Evolutionary conservation across 2,888 invertebrate genomes (phyloP).

Genomic region (Sipunculus nudus): DNA sequence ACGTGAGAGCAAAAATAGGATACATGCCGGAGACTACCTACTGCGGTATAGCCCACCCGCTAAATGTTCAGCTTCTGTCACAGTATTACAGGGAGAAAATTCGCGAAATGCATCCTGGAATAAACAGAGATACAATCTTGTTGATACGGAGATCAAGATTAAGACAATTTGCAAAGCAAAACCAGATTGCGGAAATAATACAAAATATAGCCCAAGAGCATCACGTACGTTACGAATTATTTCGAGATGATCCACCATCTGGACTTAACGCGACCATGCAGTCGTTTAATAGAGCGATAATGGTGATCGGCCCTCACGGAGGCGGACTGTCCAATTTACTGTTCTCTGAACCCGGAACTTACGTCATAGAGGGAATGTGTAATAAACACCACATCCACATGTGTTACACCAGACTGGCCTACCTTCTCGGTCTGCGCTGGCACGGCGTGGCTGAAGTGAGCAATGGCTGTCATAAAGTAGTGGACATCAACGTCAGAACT

Average conservation of each 20-base stretch:
- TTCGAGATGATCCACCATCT: slow-evolving; percentile 32
- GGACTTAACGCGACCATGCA: slow-evolving; percentile 24
- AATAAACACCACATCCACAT: slow-evolving; percentile 43
- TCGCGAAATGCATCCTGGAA: too few relatives aligned
- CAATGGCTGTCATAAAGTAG: slow-evolving; percentile 27
- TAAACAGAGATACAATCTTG: neutral
- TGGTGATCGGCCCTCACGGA: slow-evolving; percentile 42
- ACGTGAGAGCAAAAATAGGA: slow-evolving; percentile 27
- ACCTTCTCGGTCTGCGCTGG: slow-evolving; percentile 32
- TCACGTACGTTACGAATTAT: slow-evolving; percentile 22
- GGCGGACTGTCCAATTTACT: slow-evolving; percentile 39
- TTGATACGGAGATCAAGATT: slow-evolving; percentile 3
- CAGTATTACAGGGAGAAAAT: slow-evolving; percentile 9
- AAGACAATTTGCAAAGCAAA: too few relatives aligned
- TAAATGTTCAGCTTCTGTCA: slow-evolving; percentile 26
- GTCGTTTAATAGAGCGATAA: slow-evolving; percentile 29
- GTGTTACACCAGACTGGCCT: slow-evolving; percentile 37
- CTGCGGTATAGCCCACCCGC: slow-evolving; percentile 36
- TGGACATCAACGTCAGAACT: slow-evolving; percentile 21
- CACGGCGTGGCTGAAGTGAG: slow-evolving; percentile 34
- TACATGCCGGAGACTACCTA: slow-evolving; percentile 38
- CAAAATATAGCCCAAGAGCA: slow-evolving; percentile 10
- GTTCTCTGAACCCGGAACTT: slow-evolving; percentile 28
- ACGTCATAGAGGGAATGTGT: slow-evolving; percentile 40
- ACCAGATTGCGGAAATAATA: too few relatives aligned